Evolutionary conservation across 1,140 invertebrate species (phyloP).

Genomic region (Pseudomyrmex sp.): DNA sequence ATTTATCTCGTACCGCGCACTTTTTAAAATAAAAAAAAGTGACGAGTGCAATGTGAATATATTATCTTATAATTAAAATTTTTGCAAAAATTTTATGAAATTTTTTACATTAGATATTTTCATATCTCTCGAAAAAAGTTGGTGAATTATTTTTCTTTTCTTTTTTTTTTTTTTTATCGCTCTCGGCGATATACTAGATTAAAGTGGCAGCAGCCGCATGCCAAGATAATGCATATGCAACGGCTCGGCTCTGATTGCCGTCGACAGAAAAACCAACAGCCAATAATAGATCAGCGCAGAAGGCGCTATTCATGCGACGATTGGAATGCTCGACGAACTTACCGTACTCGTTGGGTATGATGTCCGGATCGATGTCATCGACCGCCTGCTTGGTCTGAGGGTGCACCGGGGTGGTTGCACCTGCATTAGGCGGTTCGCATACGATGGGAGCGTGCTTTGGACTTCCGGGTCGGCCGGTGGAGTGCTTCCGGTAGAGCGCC

Average conservation of each 20-base stretch:
- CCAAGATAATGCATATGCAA: conserved; percentile 30
- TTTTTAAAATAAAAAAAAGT: neutral
- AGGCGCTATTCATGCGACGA: conserved; percentile 44
- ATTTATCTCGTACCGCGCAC: neutral
- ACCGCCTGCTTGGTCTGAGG: conserved; percentile 80
- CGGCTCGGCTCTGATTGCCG: neutral
- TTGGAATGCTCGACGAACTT: conserved; percentile 76
- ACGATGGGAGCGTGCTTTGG: conserved; percentile 88
- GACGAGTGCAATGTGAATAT: neutral
- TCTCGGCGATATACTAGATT: neutral
- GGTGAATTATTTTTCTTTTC: too few relatives aligned
- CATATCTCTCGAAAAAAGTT: neutral
- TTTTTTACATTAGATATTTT: neutral
- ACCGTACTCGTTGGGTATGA: conserved; percentile 94
- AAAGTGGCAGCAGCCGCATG: neutral
- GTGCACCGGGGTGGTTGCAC: conserved; percentile 83
- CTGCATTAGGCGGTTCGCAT: conserved; percentile 85
- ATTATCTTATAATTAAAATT: neutral
- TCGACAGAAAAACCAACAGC: conserved; percentile 9
- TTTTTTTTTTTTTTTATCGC: neutral
- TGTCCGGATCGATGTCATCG: conserved; percentile 91
- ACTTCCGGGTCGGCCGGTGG: conserved; percentile 84
- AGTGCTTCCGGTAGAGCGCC: conserved; percentile 88
- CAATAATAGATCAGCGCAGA: neutral
- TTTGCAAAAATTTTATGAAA: neutral